These are phyloP conservation scores for Ricordea florida DNA, from an alignment of 92 coral and sea anemone genomes.

Conservation along the genomic window DNA sequence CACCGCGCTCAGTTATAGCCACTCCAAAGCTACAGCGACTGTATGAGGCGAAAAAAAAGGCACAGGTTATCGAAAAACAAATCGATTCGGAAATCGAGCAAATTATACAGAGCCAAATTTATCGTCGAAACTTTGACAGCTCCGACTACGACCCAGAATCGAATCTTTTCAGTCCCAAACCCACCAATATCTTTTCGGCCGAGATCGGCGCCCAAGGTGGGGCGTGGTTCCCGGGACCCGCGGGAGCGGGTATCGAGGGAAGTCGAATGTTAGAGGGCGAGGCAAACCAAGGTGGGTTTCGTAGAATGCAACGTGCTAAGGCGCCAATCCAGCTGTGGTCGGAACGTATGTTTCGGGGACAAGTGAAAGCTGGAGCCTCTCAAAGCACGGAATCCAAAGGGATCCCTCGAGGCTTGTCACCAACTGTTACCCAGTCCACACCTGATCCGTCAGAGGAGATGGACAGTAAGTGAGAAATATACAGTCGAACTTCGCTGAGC, in stretches of 20 bases:
- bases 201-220: slow-evolving; percentile 62
- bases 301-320: not conserved
- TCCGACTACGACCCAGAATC: not conserved
- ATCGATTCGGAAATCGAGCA: slow-evolving; percentile 37
- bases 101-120: slow-evolving; percentile 18
- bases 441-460: slow-evolving; percentile 35
- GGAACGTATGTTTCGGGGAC: not conserved
- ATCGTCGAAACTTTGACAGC: slow-evolving; percentile 22
- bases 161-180: slow-evolving; percentile 9
- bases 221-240: slow-evolving; percentile 61
- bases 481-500: too few relatives aligned
- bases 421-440: slow-evolving; percentile 9
- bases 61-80: slow-evolving; percentile 22
- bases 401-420: slow-evolving; percentile 1
- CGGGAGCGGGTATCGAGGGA: slow-evolving; percentile 58
- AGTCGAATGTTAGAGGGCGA: slow-evolving; percentile 33
- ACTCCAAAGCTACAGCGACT: slow-evolving; percentile 48
- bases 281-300: not conserved
- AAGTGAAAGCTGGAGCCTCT: not conserved
- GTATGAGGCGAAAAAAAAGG: slow-evolving; percentile 43
- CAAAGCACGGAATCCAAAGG: not conserved
- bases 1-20: not conserved
- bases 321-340: not conserved
- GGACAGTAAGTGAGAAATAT: not conserved
- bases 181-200: slow-evolving; percentile 24